A percentile compares a stretch with the other conserved stretches of the same genome.
These are phyloP conservation scores for Scortum barcoo DNA, from an alignment of 2,113 vertebrate species.

Conservation along the genomic window DNA sequence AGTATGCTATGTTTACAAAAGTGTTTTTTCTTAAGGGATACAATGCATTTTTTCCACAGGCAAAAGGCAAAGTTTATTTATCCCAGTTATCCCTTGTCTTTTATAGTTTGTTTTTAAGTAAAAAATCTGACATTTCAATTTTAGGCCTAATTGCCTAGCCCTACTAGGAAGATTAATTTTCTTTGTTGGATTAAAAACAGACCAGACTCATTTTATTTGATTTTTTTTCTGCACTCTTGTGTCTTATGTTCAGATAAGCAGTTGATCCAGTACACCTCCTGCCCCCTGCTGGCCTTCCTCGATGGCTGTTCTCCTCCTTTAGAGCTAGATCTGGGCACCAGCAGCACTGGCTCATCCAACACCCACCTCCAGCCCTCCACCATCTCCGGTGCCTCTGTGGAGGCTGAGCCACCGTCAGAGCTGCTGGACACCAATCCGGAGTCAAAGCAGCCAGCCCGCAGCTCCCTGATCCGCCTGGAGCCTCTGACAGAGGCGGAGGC, in stretches of 20 bases:
- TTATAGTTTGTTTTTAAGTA: too few species aligned
- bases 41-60: too few species aligned
- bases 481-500: constrained; percentile 94
- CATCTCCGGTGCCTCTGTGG: not conserved
- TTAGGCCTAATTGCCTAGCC: too few species aligned
- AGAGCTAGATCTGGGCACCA: constrained; percentile 52
- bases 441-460: constrained; percentile 77
- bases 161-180: too few species aligned
- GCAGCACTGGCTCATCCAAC: constrained; percentile 1
- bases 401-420: constrained; percentile 81
- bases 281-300: constrained; percentile 92
- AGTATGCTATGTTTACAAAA: too few species aligned
- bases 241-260: constrained; percentile 87
- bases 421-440: constrained; percentile 87
- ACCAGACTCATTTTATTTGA: not conserved
- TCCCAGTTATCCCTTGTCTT: too few species aligned
- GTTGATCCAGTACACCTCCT: constrained; percentile 94
- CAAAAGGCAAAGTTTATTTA: too few species aligned
- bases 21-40: too few species aligned
- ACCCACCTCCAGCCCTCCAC: constrained; percentile 11
- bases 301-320: constrained; percentile 85
- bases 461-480: constrained; percentile 93
- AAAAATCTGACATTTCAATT: too few species aligned
- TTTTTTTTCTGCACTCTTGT: not conserved
- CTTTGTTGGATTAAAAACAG: not conserved